Base-by-base conservation (phyloP, 2,113 vertebrate genomes). In the Indri indri region DNA sequence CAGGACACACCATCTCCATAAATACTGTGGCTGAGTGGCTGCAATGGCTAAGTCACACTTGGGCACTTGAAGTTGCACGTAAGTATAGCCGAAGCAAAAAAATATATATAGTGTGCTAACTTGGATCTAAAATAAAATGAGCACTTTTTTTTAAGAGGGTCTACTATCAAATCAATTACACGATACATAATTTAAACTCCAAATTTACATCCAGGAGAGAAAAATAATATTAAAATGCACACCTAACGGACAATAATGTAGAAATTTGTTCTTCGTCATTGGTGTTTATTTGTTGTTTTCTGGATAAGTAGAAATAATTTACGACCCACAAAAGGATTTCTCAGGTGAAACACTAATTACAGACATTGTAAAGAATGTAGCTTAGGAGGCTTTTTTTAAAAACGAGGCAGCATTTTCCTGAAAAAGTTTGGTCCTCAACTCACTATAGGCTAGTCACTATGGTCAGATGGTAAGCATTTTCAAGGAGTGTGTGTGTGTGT, bases 341-440 rank as follows among this genome's bases (percentile, higher is more conserved):
- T 98, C 34, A 95, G 97, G 97, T 98, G 98, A 98, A 98, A 97
- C 98, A 98, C 98, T 99, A 98, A 98, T 95, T 98, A 99, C 96
- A 98, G 98, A 99, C 98, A 98, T 98, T 98, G 94, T 98, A 96
- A 98, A 99, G 99, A 99, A 99, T 99, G 98, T 99, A 98, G 98
- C 97, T 99, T 98, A 98, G 98, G 98, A 98, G 97, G 98, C 98
- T 98, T 98, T 93, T 99, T 99, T 98, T 99, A 98, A 98, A 99
- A 98, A 98, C 68, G 99, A 99, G 98, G 99, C 99, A 99, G 98
- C 97, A 96, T 98, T 98, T 99, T 97, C 98, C 98, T 98, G 96
- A 98, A 98, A 98, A 98, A 96, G 97, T 99, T 99, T 99, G 99
- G 99, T 99, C 99, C 99, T 99, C 96, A 95, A 98, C 98, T 99